Conservation (phyloP, 2,888 invertebrate genomes). For the Napeogenes inachia region DNA sequence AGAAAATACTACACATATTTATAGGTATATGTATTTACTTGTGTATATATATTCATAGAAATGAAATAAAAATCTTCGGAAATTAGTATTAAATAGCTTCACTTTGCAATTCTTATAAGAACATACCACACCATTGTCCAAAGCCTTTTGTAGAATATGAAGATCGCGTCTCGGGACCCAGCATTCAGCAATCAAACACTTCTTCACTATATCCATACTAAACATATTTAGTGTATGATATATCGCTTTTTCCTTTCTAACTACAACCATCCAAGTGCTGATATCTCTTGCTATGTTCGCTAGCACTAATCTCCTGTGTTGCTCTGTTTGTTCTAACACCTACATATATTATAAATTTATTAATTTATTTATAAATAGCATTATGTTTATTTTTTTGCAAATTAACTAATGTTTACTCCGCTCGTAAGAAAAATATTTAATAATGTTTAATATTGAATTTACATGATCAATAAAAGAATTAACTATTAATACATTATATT, state of each 20-base stretch:
- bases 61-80: neutral
- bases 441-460: too few species aligned
- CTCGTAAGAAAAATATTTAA: too few species aligned
- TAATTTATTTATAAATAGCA: slow-evolving; percentile 7
- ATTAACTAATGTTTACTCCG: too few species aligned
- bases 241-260: slow-evolving; percentile 94
- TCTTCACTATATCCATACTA: slow-evolving; percentile 93
- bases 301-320: slow-evolving; percentile 90
- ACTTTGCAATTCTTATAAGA: neutral
- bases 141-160: slow-evolving; percentile 83
- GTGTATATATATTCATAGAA: too few species aligned
- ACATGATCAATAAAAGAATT: too few species aligned
- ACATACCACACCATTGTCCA: slow-evolving; percentile 88
- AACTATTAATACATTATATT: too few species aligned
- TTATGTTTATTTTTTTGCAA: too few species aligned
- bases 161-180: slow-evolving; percentile 89
- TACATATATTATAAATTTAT: slow-evolving; percentile 41
- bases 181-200: slow-evolving; percentile 92
- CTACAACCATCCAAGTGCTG: slow-evolving; percentile 91
- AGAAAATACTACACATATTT: too few species aligned
- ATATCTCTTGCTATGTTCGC: slow-evolving; percentile 91
- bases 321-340: slow-evolving; percentile 92
- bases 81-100: too few species aligned
- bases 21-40: too few species aligned
- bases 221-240: slow-evolving; percentile 96